Conservation (phyloP, 2,888 invertebrate species). For the Vandiemenella viatica region DNA sequence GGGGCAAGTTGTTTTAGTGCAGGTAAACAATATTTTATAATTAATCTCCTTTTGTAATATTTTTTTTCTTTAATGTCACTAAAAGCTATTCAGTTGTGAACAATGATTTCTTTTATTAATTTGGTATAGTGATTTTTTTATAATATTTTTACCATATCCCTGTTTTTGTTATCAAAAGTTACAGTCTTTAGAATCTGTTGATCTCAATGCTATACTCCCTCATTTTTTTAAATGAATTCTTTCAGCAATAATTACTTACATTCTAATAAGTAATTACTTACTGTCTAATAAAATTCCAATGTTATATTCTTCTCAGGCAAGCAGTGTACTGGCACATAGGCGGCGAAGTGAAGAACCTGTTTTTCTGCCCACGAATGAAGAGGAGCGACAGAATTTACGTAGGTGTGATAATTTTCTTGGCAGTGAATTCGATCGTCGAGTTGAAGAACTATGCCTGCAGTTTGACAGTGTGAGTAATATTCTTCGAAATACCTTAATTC, state of each 20-base stretch:
- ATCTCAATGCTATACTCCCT: no score
- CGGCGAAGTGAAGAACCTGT: slow-evolving; percentile 40
- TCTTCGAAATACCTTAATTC: background rate
- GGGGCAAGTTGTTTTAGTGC: slow-evolving; percentile 76
- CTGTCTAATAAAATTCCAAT: no score
- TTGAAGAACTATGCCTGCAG: slow-evolving; percentile 58
- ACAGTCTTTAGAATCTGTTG: no score
- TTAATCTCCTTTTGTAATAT: no score
- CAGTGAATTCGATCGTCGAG: slow-evolving; percentile 58
- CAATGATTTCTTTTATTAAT: background rate
- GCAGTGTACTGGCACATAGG: slow-evolving; percentile 74
- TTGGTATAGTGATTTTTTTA: background rate
- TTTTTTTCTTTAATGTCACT: background rate
- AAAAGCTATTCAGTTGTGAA: background rate
- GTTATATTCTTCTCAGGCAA: slow-evolving; percentile 47
- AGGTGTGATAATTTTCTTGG: slow-evolving; percentile 32
- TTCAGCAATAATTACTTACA: no score
- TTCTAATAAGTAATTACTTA: no score
- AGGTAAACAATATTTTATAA: slow-evolving; percentile 36
- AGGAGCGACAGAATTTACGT: slow-evolving; percentile 35
- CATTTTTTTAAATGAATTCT: no score
- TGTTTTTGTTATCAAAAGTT: no score
- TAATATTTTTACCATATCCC: no score
- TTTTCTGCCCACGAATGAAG: slow-evolving; percentile 45
- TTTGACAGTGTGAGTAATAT: slow-evolving; percentile 48